Evolutionary conservation across 2,888 invertebrate species (phyloP).

Genomic region (Nemotelus nigrinus): DNA sequence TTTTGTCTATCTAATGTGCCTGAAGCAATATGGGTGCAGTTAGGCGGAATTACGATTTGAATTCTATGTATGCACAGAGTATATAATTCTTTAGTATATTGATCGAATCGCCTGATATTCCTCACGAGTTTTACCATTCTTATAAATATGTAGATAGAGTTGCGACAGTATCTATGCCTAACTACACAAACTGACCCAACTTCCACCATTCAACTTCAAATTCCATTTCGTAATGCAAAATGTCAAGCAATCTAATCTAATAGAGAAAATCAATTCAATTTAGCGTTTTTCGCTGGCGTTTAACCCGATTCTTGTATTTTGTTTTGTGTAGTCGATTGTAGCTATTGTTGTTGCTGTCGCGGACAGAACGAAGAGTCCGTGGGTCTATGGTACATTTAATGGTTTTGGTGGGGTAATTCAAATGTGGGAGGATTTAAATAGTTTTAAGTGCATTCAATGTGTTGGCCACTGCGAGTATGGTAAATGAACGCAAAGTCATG

Average conservation of each 20-base stretch:
- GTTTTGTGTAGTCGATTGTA: background rate
- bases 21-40: constrained; percentile 4
- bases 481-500: too few relatives aligned
- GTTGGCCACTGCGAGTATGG: too few relatives aligned
- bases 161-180: too few relatives aligned
- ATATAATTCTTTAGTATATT: background rate
- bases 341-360: background rate
- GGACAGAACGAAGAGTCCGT: background rate
- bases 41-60: background rate
- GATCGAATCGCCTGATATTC: background rate
- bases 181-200: background rate
- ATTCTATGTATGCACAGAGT: background rate
- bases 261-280: constrained; percentile 11
- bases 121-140: background rate
- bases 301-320: constrained; percentile 3
- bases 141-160: too few relatives aligned
- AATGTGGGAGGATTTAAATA: too few relatives aligned
- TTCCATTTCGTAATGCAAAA: constrained; percentile 17
- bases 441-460: too few relatives aligned
- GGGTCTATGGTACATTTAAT: too few relatives aligned
- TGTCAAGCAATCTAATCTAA: constrained; percentile 16
- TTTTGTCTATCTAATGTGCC: background rate
- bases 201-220: background rate
- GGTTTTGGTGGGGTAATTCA: too few relatives aligned
- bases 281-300: background rate